phyloP scores from a whole-genome alignment of 1,140 invertebrate genomes.

The Plutomurus gul region DNA sequence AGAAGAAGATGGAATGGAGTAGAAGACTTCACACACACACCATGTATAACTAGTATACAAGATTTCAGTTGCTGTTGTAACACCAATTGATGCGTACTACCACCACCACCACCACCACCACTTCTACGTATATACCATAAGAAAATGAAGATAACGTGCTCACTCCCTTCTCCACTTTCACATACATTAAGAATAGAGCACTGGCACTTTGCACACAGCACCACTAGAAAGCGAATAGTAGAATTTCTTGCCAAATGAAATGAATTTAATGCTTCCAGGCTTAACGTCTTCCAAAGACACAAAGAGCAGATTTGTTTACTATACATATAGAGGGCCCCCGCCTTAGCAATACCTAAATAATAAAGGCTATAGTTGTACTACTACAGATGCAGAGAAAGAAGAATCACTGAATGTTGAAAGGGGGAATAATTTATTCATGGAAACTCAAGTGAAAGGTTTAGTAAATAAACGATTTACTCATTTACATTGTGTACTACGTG shows the following conservation, averaged over 20 bases:
- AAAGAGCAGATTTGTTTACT: neutral
- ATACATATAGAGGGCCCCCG: neutral
- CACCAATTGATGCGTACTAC: too few relatives aligned
- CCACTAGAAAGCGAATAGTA: too few relatives aligned
- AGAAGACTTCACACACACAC: neutral
- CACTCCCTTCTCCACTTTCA: neutral
- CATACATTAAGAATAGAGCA: constrained; percentile 7
- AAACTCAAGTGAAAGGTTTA: neutral
- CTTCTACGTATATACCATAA: too few relatives aligned
- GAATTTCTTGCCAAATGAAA: constrained; percentile 20
- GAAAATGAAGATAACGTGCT: constrained; percentile 23
- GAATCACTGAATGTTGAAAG: neutral
- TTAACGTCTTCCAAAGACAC: neutral
- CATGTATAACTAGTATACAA: too few relatives aligned
- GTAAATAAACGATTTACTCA: constrained; percentile 7
- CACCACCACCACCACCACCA: too few relatives aligned
- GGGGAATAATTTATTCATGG: constrained; percentile 16
- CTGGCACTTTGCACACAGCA: neutral
- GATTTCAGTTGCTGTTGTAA: neutral
- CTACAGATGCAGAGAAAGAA: neutral
- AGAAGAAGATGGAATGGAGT: constrained; percentile 7
- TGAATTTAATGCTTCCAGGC: neutral
- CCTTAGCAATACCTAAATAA: too few relatives aligned
- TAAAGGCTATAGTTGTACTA: neutral
- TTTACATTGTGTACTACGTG: neutral